Evolutionary conservation across 2,888 invertebrate genomes (phyloP).

Genomic region (Hedya salicella): DNA sequence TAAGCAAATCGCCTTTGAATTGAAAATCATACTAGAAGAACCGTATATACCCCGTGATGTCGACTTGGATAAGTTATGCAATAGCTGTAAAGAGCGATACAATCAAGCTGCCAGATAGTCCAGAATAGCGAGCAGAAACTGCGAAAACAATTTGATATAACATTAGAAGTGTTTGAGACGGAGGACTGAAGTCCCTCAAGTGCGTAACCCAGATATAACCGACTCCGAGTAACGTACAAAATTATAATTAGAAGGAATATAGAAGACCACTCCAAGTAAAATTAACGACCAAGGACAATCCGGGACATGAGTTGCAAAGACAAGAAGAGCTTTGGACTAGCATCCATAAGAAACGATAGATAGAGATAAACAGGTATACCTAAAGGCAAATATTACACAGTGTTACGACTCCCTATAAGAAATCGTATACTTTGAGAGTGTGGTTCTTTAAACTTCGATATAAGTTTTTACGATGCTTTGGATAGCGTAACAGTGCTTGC

Average conservation of each 20-base stretch:
- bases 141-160: conserved; percentile 2
- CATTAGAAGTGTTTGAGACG: conserved; percentile 14
- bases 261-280: background rate
- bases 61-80: background rate
- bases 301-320: background rate
- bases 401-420: background rate
- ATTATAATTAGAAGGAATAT: conserved; percentile 8
- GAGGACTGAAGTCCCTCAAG: conserved; percentile 15
- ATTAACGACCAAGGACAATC: background rate
- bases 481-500: too few relatives aligned
- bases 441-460: background rate
- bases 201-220: conserved; percentile 1
- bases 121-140: background rate
- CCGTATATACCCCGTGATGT: conserved; percentile 5
- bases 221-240: conserved; percentile 7
- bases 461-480: too few relatives aligned
- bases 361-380: background rate
- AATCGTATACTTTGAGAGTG: background rate
- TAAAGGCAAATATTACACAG: background rate
- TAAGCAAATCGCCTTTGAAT: background rate
- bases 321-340: background rate
- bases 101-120: background rate
- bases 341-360: background rate
- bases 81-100: conserved; percentile 2
- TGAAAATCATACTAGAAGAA: background rate